Percentiles rank a stretch among this genome's conserved stretches.
Conservation (phyloP, 2,113 vertebrate species). For the Carassius gibelio region DNA sequence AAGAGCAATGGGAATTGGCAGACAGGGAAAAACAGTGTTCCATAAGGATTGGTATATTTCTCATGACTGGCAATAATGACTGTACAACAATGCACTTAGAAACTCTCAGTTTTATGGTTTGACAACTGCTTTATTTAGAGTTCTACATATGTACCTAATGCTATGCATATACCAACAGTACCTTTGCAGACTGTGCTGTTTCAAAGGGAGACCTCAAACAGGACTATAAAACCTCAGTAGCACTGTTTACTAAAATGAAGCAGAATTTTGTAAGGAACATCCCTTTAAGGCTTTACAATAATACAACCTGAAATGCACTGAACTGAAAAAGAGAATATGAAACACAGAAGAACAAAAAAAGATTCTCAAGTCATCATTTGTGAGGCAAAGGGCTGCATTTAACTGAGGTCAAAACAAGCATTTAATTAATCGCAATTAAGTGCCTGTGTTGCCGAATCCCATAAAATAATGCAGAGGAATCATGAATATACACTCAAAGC, state of each 20-base stretch:
- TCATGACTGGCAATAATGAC: slow-evolving; percentile 52
- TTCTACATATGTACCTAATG: slow-evolving; percentile 58
- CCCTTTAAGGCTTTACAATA: slow-evolving; percentile 47
- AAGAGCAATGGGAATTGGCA: slow-evolving; percentile 84
- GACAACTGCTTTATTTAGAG: slow-evolving; percentile 21
- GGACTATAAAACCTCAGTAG: slow-evolving; percentile 29
- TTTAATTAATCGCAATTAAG: slow-evolving; percentile 43
- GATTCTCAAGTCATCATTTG: slow-evolving; percentile 3
- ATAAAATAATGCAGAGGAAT: slow-evolving; percentile 23
- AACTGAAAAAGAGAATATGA: slow-evolving; percentile 22
- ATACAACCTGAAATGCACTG: slow-evolving; percentile 18
- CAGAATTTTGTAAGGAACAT: slow-evolving; percentile 3
- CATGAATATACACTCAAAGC: slow-evolving; percentile 49
- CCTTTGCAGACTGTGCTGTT: slow-evolving; percentile 62
- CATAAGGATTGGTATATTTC: slow-evolving; percentile 55
- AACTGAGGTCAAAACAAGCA: slow-evolving; percentile 43
- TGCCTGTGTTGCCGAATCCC: slow-evolving; percentile 32
- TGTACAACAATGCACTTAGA: slow-evolving; percentile 51
- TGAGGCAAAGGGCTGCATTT: slow-evolving; percentile 27
- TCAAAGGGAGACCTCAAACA: slow-evolving; percentile 52
- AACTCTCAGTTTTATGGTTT: slow-evolving; percentile 16
- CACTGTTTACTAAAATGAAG: not conserved
- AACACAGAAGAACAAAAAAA: slow-evolving; percentile 11
- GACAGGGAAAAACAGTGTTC: slow-evolving; percentile 78
- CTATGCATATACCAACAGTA: slow-evolving; percentile 52